Evolutionary conservation across 2,888 invertebrate genomes (phyloP), one percentile per base, ranked within the genome.

Genomic region (Podabrus alpinus): DNA sequence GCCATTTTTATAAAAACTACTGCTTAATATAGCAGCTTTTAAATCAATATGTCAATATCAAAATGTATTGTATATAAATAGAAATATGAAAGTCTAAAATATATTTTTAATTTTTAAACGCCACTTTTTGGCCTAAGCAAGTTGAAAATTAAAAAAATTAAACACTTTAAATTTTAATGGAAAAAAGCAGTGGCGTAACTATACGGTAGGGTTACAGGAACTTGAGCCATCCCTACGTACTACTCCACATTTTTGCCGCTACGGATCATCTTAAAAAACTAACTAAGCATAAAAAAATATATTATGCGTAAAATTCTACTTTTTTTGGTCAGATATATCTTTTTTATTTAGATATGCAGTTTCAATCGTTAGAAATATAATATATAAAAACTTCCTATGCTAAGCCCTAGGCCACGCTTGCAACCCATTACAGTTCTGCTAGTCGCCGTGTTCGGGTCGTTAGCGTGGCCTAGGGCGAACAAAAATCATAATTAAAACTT

Each of bases 281-380:
- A 81, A 84, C 83, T 85, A 84, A 85, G 83, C 82, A 77, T 86
- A 84, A 81, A 85, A 86, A 86, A 85, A 86, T 85, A 85, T 81
- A 79, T 80, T 77, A 45, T 45, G 73, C 80, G 78, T 77, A 74
- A 77, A 77, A 76, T 71, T 70, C 71, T 76, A 76, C 75, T 61
- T 74, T 45, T 45, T 72, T 84, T 85, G 84, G 83, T 83, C 83
- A 82, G 82, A 82, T 81, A 81, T 81, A 83, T 69, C 66, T 73
- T 79, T 45, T 45, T 45, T n/a, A 45, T 3, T 82, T 77, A 81
- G 83, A 84, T 84, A 84, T 85, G 83, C 83, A 81, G 80, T 80
- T 79, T 76, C 75, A 78, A 80, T 83, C 78, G 75, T 68, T 64
- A 71, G 75, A 76, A 60, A 69, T 29, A 74, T 79, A 25, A 25